These are phyloP conservation scores for Tetramorium parvispinum DNA, from an alignment of 1,140 invertebrate genomes.

Conservation along the genomic window DNA sequence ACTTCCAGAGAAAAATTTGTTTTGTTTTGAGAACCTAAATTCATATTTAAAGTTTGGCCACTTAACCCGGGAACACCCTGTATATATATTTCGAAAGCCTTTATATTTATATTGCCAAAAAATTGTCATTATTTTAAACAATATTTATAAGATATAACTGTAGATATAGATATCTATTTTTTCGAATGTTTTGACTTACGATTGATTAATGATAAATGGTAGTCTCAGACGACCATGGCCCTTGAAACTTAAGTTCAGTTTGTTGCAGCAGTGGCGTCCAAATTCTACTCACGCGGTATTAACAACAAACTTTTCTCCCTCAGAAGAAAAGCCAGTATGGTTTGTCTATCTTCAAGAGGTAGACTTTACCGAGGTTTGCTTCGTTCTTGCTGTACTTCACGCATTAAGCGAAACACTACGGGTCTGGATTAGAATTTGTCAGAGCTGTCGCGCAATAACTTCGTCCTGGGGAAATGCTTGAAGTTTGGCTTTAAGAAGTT, in stretches of 20 bases:
- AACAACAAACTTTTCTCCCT: constrained; percentile 49
- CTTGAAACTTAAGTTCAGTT: constrained; percentile 17
- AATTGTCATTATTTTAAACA: background rate
- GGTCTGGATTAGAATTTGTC: constrained; percentile 56
- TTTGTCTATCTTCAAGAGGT: constrained; percentile 52
- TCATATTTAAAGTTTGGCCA: background rate
- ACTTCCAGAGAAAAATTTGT: background rate
- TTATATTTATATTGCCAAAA: background rate
- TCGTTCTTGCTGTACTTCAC: constrained; percentile 47
- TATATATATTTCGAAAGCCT: background rate
- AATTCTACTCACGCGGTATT: constrained; percentile 46
- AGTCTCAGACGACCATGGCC: background rate
- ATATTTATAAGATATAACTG: background rate
- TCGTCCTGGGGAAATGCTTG: constrained; percentile 31
- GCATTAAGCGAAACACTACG: constrained; percentile 53
- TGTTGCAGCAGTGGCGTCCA: constrained; percentile 11
- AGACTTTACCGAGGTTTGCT: constrained; percentile 44
- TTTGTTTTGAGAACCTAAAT: background rate
- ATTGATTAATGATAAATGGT: constrained; percentile 4
- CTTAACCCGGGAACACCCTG: background rate
- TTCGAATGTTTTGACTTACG: background rate
- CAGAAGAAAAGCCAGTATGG: constrained; percentile 4
- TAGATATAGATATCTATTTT: background rate
- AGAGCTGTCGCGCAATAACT: constrained; percentile 52
- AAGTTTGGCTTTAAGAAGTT: constrained; percentile 57